Conservation (phyloP, 2,888 invertebrate species). For the Craniophora ligustri region DNA sequence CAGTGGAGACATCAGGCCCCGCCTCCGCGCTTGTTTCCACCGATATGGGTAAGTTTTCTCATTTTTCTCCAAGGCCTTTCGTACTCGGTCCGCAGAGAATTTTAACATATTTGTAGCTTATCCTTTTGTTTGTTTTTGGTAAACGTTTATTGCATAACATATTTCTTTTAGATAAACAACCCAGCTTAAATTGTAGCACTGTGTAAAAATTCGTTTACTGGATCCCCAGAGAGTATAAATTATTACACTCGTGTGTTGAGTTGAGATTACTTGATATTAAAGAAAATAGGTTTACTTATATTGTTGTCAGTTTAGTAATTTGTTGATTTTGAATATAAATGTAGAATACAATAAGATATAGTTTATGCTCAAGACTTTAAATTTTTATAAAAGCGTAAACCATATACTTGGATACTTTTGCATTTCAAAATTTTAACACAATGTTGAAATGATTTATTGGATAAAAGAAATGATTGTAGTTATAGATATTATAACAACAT, state of each 20-base stretch:
- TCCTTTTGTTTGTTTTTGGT: slow-evolving; percentile 30
- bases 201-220: slow-evolving; percentile 25
- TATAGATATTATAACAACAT: too few species aligned
- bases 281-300: slow-evolving; percentile 9
- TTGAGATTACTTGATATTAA: too few species aligned
- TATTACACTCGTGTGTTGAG: slow-evolving; percentile 17
- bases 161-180: slow-evolving; percentile 45
- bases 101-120: slow-evolving; percentile 49
- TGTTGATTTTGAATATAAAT: slow-evolving; percentile 13
- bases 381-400: too few species aligned
- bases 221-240: slow-evolving; percentile 15
- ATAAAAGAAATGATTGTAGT: too few species aligned
- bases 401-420: too few species aligned
- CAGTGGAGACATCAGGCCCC: slow-evolving; percentile 6
- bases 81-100: slow-evolving; percentile 35
- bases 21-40: slow-evolving; percentile 15
- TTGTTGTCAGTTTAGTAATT: slow-evolving; percentile 18
- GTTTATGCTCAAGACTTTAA: not conserved
- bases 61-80: slow-evolving; percentile 35
- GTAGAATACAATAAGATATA: slow-evolving; percentile 3
- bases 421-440: too few species aligned
- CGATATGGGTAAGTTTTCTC: slow-evolving; percentile 34
- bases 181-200: slow-evolving; percentile 35
- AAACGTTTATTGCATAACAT: slow-evolving; percentile 44
- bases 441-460: too few species aligned